Evolutionary conservation across 2,113 vertebrate genomes (phyloP).

Genomic region (Corythoichthys haematopterus): DNA sequence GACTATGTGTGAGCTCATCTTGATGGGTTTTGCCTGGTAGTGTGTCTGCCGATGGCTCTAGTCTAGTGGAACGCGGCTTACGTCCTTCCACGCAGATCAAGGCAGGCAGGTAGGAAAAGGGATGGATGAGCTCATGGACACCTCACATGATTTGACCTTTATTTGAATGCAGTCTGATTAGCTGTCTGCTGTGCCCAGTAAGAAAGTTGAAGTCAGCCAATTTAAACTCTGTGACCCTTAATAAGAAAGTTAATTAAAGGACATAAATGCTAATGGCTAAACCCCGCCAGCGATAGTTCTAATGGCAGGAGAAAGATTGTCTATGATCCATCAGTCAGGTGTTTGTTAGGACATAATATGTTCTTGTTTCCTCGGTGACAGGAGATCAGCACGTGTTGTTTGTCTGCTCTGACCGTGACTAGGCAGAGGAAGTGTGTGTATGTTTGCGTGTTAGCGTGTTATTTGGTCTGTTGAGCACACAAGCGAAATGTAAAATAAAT

Average conservation of each 20-base stretch:
- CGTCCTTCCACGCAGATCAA: slow-evolving; percentile 14
- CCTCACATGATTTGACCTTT: slow-evolving; percentile 21
- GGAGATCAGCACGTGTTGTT: slow-evolving; percentile 48
- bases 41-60: slow-evolving; percentile 20
- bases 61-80: slow-evolving; percentile 16
- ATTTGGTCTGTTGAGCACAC: not conserved
- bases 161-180: slow-evolving; percentile 13
- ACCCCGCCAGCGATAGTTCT: slow-evolving; percentile 1
- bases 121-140: slow-evolving; percentile 10
- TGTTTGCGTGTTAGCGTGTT: not conserved
- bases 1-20: slow-evolving; percentile 38
- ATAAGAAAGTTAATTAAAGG: not conserved
- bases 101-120: slow-evolving; percentile 9
- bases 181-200: slow-evolving; percentile 8
- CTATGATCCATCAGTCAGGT: slow-evolving; percentile 37
- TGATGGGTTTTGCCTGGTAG: slow-evolving; percentile 38
- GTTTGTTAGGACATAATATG: slow-evolving; percentile 37
- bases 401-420: slow-evolving; percentile 37
- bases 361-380: slow-evolving; percentile 52
- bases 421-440: slow-evolving; percentile 14
- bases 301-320: not conserved
- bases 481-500: not conserved
- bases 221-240: not conserved
- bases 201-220: slow-evolving; percentile 14
- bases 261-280: not conserved